phyloP scores from a whole-genome alignment of 2,888 invertebrate genomes.

The Limulus polyphemus region DNA sequence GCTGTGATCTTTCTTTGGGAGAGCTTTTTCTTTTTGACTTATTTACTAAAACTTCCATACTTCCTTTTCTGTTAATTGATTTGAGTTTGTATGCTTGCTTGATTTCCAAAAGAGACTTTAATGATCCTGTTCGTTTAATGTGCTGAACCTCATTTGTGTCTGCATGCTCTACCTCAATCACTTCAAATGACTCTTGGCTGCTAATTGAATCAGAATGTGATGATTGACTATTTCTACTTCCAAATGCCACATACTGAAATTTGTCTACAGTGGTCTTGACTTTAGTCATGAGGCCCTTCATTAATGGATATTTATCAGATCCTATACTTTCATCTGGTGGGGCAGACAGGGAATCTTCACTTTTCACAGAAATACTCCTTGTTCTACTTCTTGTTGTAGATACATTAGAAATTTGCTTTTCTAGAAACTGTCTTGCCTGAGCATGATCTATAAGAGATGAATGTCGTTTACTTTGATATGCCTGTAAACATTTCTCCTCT shows the following conservation, averaged over 20 bases:
- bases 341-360: background rate
- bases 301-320: background rate
- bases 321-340: background rate
- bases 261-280: slow-evolving; percentile 61
- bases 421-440: slow-evolving; percentile 61
- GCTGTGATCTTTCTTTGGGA: background rate
- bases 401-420: slow-evolving; percentile 50
- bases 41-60: background rate
- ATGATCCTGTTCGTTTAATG: background rate
- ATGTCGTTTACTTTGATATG: background rate
- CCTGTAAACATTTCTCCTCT: background rate
- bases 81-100: slow-evolving; percentile 1
- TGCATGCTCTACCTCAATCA: slow-evolving; percentile 43
- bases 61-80: background rate
- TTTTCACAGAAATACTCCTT: background rate
- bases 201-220: slow-evolving; percentile 3
- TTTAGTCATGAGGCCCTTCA: slow-evolving; percentile 45
- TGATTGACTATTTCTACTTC: slow-evolving; percentile 1
- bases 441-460: slow-evolving; percentile 62
- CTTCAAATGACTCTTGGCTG: slow-evolving; percentile 7
- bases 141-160: slow-evolving; percentile 5
- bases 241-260: slow-evolving; percentile 52
- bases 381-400: background rate
- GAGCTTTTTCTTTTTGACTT: background rate
- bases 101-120: slow-evolving; percentile 3